Evolutionary conservation across 2,797 vertebrate species (phyloP).

Genomic region (Xerus rutilus): DNA sequence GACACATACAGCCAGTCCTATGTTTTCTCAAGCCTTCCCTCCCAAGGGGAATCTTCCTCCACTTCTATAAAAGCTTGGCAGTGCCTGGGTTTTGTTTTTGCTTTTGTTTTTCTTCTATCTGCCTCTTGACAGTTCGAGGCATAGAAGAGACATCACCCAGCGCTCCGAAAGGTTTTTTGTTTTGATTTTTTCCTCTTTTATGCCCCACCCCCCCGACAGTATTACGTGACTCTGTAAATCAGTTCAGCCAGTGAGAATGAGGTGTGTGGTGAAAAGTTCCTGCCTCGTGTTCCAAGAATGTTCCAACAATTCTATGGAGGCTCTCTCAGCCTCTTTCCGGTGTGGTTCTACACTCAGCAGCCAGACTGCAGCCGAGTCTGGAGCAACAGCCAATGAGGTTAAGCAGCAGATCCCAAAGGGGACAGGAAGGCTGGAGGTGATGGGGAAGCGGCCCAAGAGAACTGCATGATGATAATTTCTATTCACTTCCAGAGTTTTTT

Average conservation of each 20-base stretch:
- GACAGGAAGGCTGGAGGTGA: accelerated
- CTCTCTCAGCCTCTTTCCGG: accelerated
- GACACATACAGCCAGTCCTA: neutral
- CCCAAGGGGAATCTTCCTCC: neutral
- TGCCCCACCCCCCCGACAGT: neutral
- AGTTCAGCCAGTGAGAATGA: neutral
- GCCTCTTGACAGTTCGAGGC: neutral
- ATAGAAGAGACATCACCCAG: neutral
- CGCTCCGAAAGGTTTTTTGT: neutral
- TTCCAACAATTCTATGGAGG: neutral
- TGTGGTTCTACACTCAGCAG: neutral
- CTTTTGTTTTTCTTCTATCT: conserved; percentile 8
- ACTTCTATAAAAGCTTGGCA: neutral
- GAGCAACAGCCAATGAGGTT: neutral
- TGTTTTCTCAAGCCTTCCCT: neutral
- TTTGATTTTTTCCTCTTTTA: neutral
- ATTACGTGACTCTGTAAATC: neutral
- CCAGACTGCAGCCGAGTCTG: neutral
- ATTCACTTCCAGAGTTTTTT: neutral
- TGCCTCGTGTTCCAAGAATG: neutral
- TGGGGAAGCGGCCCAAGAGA: neutral
- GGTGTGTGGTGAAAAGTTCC: neutral
- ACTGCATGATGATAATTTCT: neutral
- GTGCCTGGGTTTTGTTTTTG: neutral
- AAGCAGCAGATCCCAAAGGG: neutral